Conservation (phyloP, 1,140 invertebrate species). For the Hylaeus volcanicus region DNA sequence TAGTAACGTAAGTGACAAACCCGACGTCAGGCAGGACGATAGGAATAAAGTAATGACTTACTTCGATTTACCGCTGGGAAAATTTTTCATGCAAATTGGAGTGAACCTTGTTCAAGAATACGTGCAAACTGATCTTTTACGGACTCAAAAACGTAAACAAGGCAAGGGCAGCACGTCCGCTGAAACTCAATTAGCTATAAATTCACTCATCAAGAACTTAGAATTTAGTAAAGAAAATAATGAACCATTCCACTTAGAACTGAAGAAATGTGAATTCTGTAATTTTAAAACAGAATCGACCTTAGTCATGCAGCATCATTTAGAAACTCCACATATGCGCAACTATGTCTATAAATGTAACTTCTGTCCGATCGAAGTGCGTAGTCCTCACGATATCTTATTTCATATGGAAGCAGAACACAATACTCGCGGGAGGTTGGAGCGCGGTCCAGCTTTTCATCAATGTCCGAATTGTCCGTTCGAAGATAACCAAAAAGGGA, state of each 20-base stretch:
- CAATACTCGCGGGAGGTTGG: conserved; percentile 89
- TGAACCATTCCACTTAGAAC: conserved; percentile 88
- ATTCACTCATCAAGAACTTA: conserved; percentile 90
- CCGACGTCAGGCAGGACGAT: conserved; percentile 69
- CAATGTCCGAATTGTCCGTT: conserved; percentile 97
- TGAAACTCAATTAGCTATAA: conserved; percentile 88
- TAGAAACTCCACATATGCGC: conserved; percentile 95
- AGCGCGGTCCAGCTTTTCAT: conserved; percentile 92
- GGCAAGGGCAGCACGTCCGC: conserved; percentile 84
- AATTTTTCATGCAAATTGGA: conserved; percentile 96
- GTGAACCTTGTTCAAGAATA: conserved; percentile 95
- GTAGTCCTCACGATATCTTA: conserved; percentile 92
- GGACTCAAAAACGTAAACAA: conserved; percentile 91
- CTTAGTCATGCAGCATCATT: conserved; percentile 92
- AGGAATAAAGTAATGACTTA: conserved; percentile 81
- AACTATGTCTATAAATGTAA: conserved; percentile 93
- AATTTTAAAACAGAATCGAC: conserved; percentile 95
- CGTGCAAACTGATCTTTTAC: conserved; percentile 94
- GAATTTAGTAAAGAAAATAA: conserved; percentile 95
- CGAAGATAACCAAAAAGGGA: conserved; percentile 96
- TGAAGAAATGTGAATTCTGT: conserved; percentile 94
- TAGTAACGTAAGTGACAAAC: conserved; percentile 66
- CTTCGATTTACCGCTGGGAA: conserved; percentile 92
- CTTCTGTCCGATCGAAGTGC: conserved; percentile 91
- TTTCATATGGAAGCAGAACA: conserved; percentile 96